phyloP scores from a whole-genome alignment of 2,113 vertebrate species.

The Neotoma lepida region DNA sequence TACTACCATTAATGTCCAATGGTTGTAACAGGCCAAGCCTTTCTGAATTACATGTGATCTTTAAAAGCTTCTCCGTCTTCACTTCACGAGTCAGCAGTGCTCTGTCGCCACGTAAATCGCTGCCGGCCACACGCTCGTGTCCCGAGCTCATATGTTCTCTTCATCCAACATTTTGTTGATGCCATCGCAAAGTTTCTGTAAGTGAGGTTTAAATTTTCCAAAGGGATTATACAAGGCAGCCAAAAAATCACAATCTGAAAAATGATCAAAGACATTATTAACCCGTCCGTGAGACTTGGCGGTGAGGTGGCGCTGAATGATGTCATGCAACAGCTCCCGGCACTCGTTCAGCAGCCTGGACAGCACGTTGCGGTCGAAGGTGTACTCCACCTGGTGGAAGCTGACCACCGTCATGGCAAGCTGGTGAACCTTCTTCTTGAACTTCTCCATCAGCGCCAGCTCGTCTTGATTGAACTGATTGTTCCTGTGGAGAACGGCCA shows the following conservation, averaged over 20 bases:
- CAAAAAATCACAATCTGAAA: constrained; percentile 91
- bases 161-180: constrained; percentile 93
- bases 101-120: constrained; percentile 73
- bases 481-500: constrained; percentile 91
- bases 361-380: constrained; percentile 90
- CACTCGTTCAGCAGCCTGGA: constrained; percentile 89
- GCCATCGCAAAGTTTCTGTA: constrained; percentile 91
- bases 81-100: constrained; percentile 85
- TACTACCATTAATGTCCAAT: constrained; percentile 52
- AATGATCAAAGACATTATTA: constrained; percentile 92
- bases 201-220: constrained; percentile 88
- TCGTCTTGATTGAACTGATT: constrained; percentile 91
- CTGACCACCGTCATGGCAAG: constrained; percentile 92
- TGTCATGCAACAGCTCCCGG: constrained; percentile 88
- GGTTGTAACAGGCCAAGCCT: constrained; percentile 69
- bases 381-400: constrained; percentile 92
- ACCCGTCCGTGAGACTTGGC: constrained; percentile 90
- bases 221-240: constrained; percentile 91
- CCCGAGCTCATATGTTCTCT: constrained; percentile 87
- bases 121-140: constrained; percentile 59
- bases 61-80: constrained; percentile 76
- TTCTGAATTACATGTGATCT: constrained; percentile 71
- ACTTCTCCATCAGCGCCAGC: constrained; percentile 88
- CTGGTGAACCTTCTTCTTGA: constrained; percentile 93
- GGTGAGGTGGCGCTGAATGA: constrained; percentile 92